Evolutionary conservation across 2,888 invertebrate genomes (phyloP), one percentile per base, ranked within the genome.

Genomic region (Pandemis corylana): DNA sequence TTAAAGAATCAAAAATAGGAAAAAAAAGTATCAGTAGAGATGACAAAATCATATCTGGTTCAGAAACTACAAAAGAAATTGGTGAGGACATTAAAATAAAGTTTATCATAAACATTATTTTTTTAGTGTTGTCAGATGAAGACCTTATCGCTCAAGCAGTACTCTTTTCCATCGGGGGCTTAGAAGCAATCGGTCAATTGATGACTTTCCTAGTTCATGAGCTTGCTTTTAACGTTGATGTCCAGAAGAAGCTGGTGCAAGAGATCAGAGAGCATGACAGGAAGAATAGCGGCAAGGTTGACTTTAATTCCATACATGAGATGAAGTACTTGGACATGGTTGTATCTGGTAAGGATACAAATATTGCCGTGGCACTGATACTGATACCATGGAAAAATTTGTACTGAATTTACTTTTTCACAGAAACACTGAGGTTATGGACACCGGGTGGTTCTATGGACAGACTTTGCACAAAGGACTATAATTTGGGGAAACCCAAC

Each of bases 241-340:
- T 89, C 0, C 91, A 91, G 61, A 81, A 87, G 0, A 86, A 80
- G 15, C 76, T 92, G 56, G 80, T 77, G 0, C 75, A 83, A n/a
- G 91, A 92, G 78, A 85, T 91, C 15, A 80, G 78, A 42, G 82
- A 84, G 6, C 81, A 86, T 6, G 79, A 87, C 10, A 73, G 76
- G 13, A 85, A 84, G 20, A 87, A 85, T 1, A 80, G 94, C 1
- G 87, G 89, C 5, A 90, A 89, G 44, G 93, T 95, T 86, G 90
- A 92, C 62, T 95, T 95, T 78, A 83, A 81, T 15, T 81, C 85
- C 9, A 82, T 89, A 44, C 86, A 84, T 69, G 80, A 80, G 4
- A 82, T 89, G 85, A 77, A 72, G 0, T 89, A 88, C 69, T 78
- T 96, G 81, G 95, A 95, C 68, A 95, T 95, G 89, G 93, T 95